Base-by-base conservation (phyloP, 2,888 invertebrate genomes). In the Hemistola chrysoprasaria region DNA sequence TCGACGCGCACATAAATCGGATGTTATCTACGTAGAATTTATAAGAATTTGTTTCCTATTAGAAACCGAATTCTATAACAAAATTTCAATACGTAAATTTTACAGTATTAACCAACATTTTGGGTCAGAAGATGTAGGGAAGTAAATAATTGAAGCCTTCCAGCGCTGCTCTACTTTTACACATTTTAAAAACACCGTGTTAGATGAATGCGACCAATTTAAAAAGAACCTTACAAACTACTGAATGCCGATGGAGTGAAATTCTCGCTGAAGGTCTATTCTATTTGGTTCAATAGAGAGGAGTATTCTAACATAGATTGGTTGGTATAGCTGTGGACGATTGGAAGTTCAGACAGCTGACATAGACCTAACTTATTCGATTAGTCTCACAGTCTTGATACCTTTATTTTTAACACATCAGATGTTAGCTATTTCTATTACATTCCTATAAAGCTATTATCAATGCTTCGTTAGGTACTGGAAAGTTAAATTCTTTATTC, bases 61-160 rank as follows among this genome's bases (percentile, higher is more conserved):
- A 16, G 16, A 16, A 16, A 16, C 4, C 2, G 4, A 16, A 3
- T 16, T 4, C 16, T 2, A 16, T 16, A 16, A 4, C 16, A 16
- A 16, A 16, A 16, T 16, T 16, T 2, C 16, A 16, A 16, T 16
- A 16, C 2, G 16, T 16, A 16, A 16, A 16, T 16, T 3, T 4
- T 16, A 16, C 3, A 16, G 16, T 16, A 16, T 16, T 16, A 16
- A 4, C 16, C 2, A 16, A 16, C 16, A 4, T n/a, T n/a, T n/a
- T 16, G 16, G 16, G 3, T 4, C 2, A 16, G 2, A 4, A 2
- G 16, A 16, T 16, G 16, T 16, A 16, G 16, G 4, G 50, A 59
- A 53, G 57, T 61, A 54, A 65, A 72, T 76, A 72, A 73, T 69
- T 75, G 61, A 67, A 59, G 63, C 62, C 62, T 64, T 56, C 62